Conservation (phyloP, 2,888 invertebrate species). For the Patella caerulea region DNA sequence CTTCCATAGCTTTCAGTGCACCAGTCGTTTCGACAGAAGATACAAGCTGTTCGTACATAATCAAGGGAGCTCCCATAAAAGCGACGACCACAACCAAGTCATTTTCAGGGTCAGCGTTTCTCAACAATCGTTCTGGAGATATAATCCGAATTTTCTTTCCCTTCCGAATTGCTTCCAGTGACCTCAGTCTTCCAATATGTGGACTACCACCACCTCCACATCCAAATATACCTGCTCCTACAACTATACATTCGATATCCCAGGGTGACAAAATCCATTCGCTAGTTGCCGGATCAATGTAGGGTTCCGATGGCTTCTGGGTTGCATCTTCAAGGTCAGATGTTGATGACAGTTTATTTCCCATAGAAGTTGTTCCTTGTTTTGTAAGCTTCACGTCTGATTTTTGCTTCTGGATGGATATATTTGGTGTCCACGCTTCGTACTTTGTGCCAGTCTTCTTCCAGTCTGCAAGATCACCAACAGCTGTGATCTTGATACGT, state of each 20-base stretch:
- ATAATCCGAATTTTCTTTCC: constrained; percentile 60
- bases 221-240: constrained; percentile 67
- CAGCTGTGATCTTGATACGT: constrained; percentile 59
- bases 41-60: constrained; percentile 55
- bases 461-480: constrained; percentile 51
- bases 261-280: constrained; percentile 62
- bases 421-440: background rate
- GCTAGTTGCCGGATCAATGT: constrained; percentile 44
- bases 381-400: constrained; percentile 24
- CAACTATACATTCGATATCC: constrained; percentile 65
- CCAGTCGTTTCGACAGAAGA: constrained; percentile 45
- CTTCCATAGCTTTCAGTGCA: constrained; percentile 47
- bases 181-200: constrained; percentile 52
- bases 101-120: constrained; percentile 36
- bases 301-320: constrained; percentile 28
- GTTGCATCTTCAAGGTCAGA: constrained; percentile 2
- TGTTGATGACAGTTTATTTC: constrained; percentile 29
- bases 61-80: constrained; percentile 62
- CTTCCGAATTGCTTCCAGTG: constrained; percentile 42
- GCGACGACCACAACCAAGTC: constrained; percentile 48
- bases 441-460: background rate
- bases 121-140: constrained; percentile 48
- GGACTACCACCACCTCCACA: constrained; percentile 68
- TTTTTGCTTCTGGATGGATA: background rate
- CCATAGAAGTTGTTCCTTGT: constrained; percentile 38